Evolutionary conservation across 1,140 invertebrate species (phyloP).

Genomic region (Drosophila pachea): DNA sequence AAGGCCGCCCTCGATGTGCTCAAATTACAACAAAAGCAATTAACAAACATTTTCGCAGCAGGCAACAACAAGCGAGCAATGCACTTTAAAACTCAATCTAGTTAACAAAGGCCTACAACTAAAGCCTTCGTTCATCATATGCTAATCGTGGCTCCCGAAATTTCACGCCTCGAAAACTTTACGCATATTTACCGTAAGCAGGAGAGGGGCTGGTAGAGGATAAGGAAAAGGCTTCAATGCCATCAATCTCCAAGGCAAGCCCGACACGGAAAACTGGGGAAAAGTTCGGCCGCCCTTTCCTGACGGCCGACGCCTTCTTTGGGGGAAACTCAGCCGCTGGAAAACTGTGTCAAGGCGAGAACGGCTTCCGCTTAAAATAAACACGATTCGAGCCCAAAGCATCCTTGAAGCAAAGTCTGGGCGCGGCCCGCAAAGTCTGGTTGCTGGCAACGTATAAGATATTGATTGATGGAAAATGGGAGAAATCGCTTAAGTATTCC

Average conservation of each 20-base stretch:
- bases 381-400: constrained; percentile 41
- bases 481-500: background rate
- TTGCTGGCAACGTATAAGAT: constrained; percentile 8
- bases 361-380: constrained; percentile 51
- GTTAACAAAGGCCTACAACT: background rate
- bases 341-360: constrained; percentile 61
- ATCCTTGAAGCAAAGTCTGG: background rate
- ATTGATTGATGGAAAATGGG: constrained; percentile 44
- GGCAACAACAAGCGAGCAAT: background rate
- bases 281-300: constrained; percentile 29
- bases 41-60: constrained; percentile 4
- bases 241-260: constrained; percentile 53
- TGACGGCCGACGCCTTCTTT: background rate
- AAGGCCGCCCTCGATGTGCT: background rate
- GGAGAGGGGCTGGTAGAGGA: background rate
- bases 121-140: background rate
- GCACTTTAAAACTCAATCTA: constrained; percentile 17
- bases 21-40: constrained; percentile 40
- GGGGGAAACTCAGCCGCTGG: constrained; percentile 28
- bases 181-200: constrained; percentile 1
- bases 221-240: background rate
- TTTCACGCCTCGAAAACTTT: constrained; percentile 24
- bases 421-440: constrained; percentile 7
- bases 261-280: constrained; percentile 22
- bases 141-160: constrained; percentile 21